phyloP scores from a whole-genome alignment of 2,797 vertebrate species.

The Silurus lanzhouensis region DNA sequence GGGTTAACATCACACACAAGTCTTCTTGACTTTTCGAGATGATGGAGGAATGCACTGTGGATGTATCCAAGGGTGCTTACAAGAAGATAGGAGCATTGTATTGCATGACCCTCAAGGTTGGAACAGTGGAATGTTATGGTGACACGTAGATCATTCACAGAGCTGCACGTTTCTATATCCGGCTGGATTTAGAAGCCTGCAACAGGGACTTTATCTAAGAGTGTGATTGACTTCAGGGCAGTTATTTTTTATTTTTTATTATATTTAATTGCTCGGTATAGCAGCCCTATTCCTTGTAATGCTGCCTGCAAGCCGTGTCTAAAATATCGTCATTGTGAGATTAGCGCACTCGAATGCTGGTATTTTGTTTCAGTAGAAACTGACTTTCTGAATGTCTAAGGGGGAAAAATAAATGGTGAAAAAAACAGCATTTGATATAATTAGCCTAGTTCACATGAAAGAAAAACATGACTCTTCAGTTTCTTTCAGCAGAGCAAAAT shows the following conservation, averaged over 20 bases:
- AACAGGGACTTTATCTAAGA: too few relatives aligned
- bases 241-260: neutral
- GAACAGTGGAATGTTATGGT: too few relatives aligned
- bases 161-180: neutral
- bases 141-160: neutral
- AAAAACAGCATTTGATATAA: neutral
- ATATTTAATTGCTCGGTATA: neutral
- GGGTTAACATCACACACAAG: slow-evolving; percentile 11
- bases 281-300: too few relatives aligned
- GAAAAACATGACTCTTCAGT: neutral
- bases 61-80: neutral
- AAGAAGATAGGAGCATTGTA: neutral
- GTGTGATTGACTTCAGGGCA: too few relatives aligned
- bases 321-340: neutral
- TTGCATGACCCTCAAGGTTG: too few relatives aligned
- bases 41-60: slow-evolving; percentile 41
- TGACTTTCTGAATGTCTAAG: neutral
- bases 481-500: neutral
- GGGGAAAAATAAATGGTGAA: neutral
- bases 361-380: neutral
- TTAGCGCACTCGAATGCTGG: neutral
- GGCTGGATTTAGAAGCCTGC: too few relatives aligned
- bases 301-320: neutral
- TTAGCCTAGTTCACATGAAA: neutral
- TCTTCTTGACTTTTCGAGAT: neutral